Base-by-base conservation (phyloP, 1,140 invertebrate genomes). In the Hyphantria cunea region DNA sequence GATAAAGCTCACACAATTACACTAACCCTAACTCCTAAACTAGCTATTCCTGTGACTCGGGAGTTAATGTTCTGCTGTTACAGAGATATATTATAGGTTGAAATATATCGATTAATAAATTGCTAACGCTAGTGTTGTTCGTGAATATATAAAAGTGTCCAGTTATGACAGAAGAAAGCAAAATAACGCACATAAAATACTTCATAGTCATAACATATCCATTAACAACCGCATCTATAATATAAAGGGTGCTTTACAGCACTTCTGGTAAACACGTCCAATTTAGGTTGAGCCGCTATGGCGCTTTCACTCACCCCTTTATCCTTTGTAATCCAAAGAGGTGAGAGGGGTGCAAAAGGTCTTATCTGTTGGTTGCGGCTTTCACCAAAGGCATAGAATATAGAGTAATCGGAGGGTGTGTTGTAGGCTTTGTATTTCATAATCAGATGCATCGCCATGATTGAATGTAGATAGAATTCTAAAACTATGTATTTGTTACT, bases 221-320 rank as follows among this genome's bases (percentile, higher is more conserved):
- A 72, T 62, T 14, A 51, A 6, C 4, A 51, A 25, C 66, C 59
- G 25, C 49, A 66, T 68, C 32, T 49, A 49, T 44, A 49, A 48
- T 42, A 58, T 49, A 58, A 49, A 49, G 55, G 55, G 45, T 58
- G 55, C 67, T 75, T 73, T 74, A 75, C 66, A 74, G 71, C 65
- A 69, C 66, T 84, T 77, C 81, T 81, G 78, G 78, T 83, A 76
- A 83, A 80, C 71, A 76, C 61, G 73, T 68, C 77, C 70, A 78
- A 72, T 74, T 70, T 66, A 68, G 58, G 54, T 68, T 61, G 77
- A 72, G 33, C 72, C 64, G 56, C 70, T 68, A 76, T 78, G 68
- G 74, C 68, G 68, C 77, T 66, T 73, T 66, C 60, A 71, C 68
- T 78, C 63, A 69, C 69, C 74, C 73, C 75, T 78, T 74, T 68